Conservation (phyloP, 2,113 vertebrate genomes). For the Oceanodroma tethys region DNA sequence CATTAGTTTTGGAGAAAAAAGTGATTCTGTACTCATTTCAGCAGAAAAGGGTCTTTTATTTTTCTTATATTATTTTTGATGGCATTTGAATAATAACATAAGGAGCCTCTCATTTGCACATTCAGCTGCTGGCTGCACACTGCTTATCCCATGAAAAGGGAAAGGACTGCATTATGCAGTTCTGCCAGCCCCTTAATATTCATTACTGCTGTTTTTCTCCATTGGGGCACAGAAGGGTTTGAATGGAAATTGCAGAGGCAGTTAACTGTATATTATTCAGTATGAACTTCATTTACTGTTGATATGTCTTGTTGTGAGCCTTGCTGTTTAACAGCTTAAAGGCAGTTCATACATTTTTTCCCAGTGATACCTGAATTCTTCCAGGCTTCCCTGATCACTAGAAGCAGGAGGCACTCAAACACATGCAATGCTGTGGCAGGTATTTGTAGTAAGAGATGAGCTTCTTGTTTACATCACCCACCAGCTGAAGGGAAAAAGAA, state of each 20-base stretch:
- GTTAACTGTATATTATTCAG: background rate
- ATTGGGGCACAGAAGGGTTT: background rate
- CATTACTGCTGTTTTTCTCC: constrained; percentile 1
- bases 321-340: background rate
- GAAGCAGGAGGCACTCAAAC: background rate
- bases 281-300: background rate
- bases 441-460: background rate
- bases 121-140: background rate
- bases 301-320: background rate
- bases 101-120: background rate
- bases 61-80: background rate
- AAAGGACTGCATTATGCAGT: background rate
- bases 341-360: background rate
- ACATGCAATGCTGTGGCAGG: background rate
- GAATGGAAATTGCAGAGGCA: constrained; percentile 15
- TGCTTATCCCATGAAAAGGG: background rate
- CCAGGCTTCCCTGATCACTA: background rate
- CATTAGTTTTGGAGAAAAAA: background rate
- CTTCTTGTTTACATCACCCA: background rate
- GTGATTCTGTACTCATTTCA: background rate
- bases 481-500: background rate
- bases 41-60: background rate
- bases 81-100: background rate
- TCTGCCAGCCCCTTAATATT: background rate
- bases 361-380: background rate